These are phyloP conservation scores for Osmerus eperlanus DNA, from an alignment of 2,113 vertebrate species.

Conservation along the genomic window DNA sequence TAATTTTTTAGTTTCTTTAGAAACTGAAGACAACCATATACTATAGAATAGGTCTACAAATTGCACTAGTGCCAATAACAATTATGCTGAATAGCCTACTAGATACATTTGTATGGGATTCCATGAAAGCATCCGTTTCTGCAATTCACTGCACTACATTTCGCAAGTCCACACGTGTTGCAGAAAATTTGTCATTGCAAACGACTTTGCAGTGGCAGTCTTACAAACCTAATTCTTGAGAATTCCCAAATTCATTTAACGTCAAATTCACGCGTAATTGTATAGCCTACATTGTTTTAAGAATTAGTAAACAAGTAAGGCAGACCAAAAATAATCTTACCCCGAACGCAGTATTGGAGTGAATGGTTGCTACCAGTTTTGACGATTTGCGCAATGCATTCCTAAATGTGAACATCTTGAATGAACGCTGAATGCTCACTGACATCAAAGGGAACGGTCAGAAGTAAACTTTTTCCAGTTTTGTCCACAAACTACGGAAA, in stretches of 20 bases:
- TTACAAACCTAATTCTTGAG: no score
- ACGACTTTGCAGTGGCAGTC: no score
- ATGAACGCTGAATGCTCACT: background rate
- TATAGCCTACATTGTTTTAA: background rate
- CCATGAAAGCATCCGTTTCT: no score
- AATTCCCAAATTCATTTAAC: background rate
- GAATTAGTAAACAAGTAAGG: background rate
- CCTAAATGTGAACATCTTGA: slow-evolving; percentile 15
- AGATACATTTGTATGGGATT: no score
- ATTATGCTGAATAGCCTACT: no score
- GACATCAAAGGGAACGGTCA: background rate
- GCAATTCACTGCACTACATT: no score
- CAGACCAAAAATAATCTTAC: background rate
- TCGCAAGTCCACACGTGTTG: no score
- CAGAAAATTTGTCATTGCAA: no score
- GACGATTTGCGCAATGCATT: slow-evolving; percentile 7
- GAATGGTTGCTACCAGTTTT: background rate
- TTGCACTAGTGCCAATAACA: no score
- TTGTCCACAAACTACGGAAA: slow-evolving; percentile 16
- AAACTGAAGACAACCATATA: no score
- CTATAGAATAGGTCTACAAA: no score
- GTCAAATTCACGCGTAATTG: background rate
- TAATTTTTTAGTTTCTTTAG: no score
- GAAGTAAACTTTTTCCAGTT: background rate
- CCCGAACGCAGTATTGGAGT: background rate